Evolutionary conservation across 2,797 vertebrate species (phyloP).

Genomic region (Sciaenops ocellatus): DNA sequence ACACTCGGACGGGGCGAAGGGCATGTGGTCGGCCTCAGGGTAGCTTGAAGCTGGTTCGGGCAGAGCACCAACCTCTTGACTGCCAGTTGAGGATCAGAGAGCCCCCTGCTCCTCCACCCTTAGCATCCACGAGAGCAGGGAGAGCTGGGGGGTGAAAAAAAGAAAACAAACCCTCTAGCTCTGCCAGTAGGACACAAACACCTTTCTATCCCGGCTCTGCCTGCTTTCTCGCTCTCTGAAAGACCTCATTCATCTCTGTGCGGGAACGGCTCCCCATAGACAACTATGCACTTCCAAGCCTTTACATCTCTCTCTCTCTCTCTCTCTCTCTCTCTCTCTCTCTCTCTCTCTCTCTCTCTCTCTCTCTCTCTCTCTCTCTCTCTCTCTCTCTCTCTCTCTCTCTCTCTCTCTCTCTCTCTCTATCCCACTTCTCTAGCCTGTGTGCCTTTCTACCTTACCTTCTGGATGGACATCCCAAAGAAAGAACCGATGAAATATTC

Average conservation of each 20-base stretch:
- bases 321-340: constrained; percentile 58
- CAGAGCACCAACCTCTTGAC: constrained; percentile 77
- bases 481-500: constrained; percentile 70
- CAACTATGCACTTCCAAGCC: constrained; percentile 85
- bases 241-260: constrained; percentile 83
- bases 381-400: constrained; percentile 46
- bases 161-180: constrained; percentile 72
- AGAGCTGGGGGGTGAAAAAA: constrained; percentile 74
- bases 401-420: constrained; percentile 60
- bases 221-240: constrained; percentile 75
- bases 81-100: constrained; percentile 83
- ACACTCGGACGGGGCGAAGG: constrained; percentile 83
- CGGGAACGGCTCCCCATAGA: constrained; percentile 77
- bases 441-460: constrained; percentile 64
- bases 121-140: constrained; percentile 81
- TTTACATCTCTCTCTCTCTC: constrained; percentile 75
- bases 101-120: constrained; percentile 67
- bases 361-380: constrained; percentile 69
- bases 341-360: constrained; percentile 60
- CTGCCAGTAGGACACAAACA: constrained; percentile 80
- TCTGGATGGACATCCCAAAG: constrained; percentile 81
- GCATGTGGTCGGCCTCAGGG: constrained; percentile 88
- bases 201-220: constrained; percentile 63
- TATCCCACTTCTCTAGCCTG: constrained; percentile 57
- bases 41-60: constrained; percentile 85